Conservation (phyloP, 2,113 vertebrate species). For the Urocitellus parryii region DNA sequence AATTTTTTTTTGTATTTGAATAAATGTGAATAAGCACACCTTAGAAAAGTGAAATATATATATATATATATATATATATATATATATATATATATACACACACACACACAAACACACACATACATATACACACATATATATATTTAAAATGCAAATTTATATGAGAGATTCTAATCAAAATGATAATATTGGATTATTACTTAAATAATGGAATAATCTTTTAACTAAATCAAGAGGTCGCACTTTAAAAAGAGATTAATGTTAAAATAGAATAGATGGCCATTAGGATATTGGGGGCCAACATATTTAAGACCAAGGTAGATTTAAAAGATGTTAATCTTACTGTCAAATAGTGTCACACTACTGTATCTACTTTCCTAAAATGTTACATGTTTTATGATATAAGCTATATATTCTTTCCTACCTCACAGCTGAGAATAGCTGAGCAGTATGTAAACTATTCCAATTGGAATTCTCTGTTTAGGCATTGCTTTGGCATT, state of each 20-base stretch:
- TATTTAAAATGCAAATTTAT: not conserved
- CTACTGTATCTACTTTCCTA: not conserved
- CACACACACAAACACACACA: no score
- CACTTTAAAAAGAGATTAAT: conserved; percentile 8
- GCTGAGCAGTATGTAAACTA: not conserved
- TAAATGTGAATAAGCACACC: not conserved
- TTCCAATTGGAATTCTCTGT: not conserved
- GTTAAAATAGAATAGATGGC: not conserved
- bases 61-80: no score
- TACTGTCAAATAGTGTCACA: not conserved
- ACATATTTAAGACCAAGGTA: not conserved
- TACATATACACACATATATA: not conserved
- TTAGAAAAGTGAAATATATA: not conserved
- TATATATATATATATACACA: no score
- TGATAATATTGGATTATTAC: not conserved
- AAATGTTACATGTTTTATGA: not conserved
- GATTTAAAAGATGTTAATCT: conserved; percentile 22
- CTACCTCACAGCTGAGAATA: not conserved
- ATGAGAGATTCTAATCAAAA: not conserved
- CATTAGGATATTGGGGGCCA: not conserved
- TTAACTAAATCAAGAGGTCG: not conserved
- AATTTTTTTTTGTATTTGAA: not conserved
- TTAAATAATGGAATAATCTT: conserved; percentile 6
- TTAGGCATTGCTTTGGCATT: conserved; percentile 2
- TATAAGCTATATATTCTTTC: conserved; percentile 12